A percentile compares a stretch with the other conserved stretches of the same genome.
Conservation (phyloP, 2,113 vertebrate species). For the Misgurnus mizolepis region DNA sequence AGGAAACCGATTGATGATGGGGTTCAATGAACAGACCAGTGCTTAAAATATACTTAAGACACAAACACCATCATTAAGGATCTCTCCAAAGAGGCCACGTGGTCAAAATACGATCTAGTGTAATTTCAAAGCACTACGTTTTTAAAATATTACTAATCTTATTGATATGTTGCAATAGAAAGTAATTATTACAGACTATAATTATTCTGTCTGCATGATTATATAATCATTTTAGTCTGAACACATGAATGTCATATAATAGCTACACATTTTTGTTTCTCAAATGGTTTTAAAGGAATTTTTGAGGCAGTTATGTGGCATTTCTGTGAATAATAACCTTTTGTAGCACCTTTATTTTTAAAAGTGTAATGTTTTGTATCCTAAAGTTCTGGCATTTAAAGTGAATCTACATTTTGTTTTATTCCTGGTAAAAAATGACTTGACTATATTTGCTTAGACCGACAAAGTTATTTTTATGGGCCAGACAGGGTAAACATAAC, state of each 20-base stretch:
- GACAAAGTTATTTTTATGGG: not conserved
- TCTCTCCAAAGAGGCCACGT: not conserved
- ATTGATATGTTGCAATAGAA: not conserved
- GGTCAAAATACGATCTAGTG: not conserved
- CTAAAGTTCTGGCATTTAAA: not conserved
- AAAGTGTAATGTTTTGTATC: not conserved
- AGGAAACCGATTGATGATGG: not conserved
- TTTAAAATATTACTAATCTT: not conserved
- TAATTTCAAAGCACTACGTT: not conserved
- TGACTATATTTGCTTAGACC: not conserved
- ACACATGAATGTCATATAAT: not conserved
- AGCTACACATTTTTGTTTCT: too few relatives aligned
- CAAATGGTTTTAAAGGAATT: too few relatives aligned
- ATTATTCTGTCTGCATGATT: not conserved
- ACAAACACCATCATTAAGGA: not conserved
- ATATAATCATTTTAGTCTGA: not conserved
- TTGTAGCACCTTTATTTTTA: too few relatives aligned
- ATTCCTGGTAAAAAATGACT: too few relatives aligned
- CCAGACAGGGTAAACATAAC: not conserved
- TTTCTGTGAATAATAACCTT: too few relatives aligned
- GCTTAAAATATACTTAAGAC: not conserved
- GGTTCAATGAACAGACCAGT: not conserved
- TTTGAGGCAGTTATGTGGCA: too few relatives aligned
- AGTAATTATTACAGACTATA: not conserved
- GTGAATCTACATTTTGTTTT: too few relatives aligned